A percentile compares a stretch with the other conserved stretches of the same genome.
Evolutionary conservation across 2,888 invertebrate genomes (phyloP).

Genomic region (Cheilosia vulpina): DNA sequence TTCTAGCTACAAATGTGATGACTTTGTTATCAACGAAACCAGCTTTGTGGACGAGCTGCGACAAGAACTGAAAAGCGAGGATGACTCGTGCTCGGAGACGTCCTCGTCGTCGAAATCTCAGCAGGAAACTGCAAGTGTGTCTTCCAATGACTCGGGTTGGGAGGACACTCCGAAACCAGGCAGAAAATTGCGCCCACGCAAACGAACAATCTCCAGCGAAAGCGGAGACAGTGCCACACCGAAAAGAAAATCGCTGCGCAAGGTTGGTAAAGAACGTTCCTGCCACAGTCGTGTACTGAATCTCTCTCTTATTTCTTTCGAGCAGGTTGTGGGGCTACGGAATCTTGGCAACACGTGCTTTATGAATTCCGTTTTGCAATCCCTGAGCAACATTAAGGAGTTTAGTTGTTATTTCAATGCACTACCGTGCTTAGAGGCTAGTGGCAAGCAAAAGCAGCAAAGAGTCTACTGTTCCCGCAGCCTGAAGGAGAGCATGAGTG

Average conservation of each 20-base stretch:
- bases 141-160: conserved; percentile 78
- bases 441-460: conserved; percentile 78
- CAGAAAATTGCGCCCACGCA: conserved; percentile 77
- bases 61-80: conserved; percentile 83
- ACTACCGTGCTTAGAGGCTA: conserved; percentile 88
- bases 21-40: conserved; percentile 90
- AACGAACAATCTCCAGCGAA: conserved; percentile 78
- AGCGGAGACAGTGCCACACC: conserved; percentile 69
- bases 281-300: too few species aligned
- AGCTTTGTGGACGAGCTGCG: conserved; percentile 86
- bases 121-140: conserved; percentile 78
- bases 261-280: conserved; percentile 29
- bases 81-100: conserved; percentile 81
- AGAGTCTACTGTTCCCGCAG: conserved; percentile 86
- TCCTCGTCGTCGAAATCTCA: conserved; percentile 78
- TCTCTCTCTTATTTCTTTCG: not conserved
- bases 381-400: conserved; percentile 92
- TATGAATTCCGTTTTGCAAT: conserved; percentile 93
- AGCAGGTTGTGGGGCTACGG: conserved; percentile 87
- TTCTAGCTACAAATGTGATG: conserved; percentile 91
- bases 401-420: conserved; percentile 92
- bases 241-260: conserved; percentile 64
- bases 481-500: conserved; percentile 86
- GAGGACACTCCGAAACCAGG: conserved; percentile 76
- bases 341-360: conserved; percentile 94